Base-by-base conservation (phyloP, 2,113 vertebrate genomes). In the Eleginops maclovinus region DNA sequence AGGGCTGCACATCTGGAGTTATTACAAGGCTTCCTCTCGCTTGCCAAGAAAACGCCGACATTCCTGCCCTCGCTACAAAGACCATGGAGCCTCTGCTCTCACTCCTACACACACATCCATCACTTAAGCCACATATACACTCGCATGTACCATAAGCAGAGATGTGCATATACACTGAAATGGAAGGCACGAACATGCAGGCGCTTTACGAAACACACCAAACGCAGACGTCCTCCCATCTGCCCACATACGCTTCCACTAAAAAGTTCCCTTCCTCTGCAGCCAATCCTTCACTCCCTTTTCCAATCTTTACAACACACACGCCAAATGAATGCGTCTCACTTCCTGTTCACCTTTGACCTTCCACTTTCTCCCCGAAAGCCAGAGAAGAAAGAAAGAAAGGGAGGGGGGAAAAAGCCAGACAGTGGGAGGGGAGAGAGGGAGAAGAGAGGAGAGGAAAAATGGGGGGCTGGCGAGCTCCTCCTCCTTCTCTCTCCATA, bases 1-100 rank as follows among this genome's bases (percentile, higher is more conserved):
- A 94, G 94, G 89, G 92, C 94, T 88, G 90, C 96, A 97, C 97
- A 99, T 99, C 97, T 98, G 97, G 97, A 97, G 97, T 95, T 94
- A 36, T 94, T 97, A 95, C 88, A 94, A 80, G 91, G 91, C 90
- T 94, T 93, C 93, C 92, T 91, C 88, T 92, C 56, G 84, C 93
- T 92, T 89, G 85, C 93, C 94, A 95, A 95, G 92, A 96, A 95
- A 92, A 95, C 91, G 82, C 93, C 92, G 91, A 95, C 95, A 96
- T 96, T 96, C 96, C 95, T 95, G 91, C 92, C 93, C 92, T 89
- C 81, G 93, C 95, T 96, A 91, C 94, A 93, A 89, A 96, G 95
- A 88, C 94, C 89, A 91, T 86, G 94, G 93, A 95, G 92, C 94
- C 94, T 95, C 87, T 77, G 79, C 91, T 87, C 90, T 86, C 86